Evolutionary conservation across 2,888 invertebrate genomes (phyloP).

Genomic region (Parasteatoda lunata): DNA sequence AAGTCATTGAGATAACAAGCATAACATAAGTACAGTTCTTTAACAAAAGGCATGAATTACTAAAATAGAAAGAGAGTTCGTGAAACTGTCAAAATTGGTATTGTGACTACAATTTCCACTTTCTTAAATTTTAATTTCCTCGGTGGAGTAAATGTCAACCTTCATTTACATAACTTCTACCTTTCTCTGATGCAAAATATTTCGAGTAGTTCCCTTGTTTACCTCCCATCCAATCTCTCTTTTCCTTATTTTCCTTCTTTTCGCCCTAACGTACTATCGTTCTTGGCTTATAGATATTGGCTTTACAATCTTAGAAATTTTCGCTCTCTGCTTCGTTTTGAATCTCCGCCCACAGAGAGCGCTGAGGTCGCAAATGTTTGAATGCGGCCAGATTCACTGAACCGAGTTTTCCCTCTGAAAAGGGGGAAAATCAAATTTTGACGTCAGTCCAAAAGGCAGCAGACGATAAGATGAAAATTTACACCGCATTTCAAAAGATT

Average conservation of each 20-base stretch:
- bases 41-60: no score
- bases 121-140: conserved; percentile 65
- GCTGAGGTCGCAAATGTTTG: conserved; percentile 33
- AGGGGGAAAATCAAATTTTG: conserved; percentile 60
- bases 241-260: conserved; percentile 6
- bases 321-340: conserved; percentile 36
- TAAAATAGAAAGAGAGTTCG: neutral
- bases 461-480: conserved; percentile 42
- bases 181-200: conserved; percentile 51
- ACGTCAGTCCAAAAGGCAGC: conserved; percentile 1
- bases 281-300: conserved; percentile 53
- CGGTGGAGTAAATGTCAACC: conserved; percentile 35
- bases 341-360: conserved; percentile 43
- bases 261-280: neutral
- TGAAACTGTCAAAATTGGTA: conserved; percentile 11
- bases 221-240: conserved; percentile 35
- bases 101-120: conserved; percentile 54
- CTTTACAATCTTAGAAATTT: conserved; percentile 47
- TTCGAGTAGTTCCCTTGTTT: conserved; percentile 50
- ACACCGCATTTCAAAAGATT: conserved; percentile 48
- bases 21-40: no score
- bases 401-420: conserved; percentile 38
- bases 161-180: conserved; percentile 61
- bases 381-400: conserved; percentile 56
- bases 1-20: no score